A percentile compares a stretch with the other conserved stretches of the same genome.
phyloP scores from a whole-genome alignment of 2,113 vertebrate genomes.

The Muntiacus muntjak region DNA sequence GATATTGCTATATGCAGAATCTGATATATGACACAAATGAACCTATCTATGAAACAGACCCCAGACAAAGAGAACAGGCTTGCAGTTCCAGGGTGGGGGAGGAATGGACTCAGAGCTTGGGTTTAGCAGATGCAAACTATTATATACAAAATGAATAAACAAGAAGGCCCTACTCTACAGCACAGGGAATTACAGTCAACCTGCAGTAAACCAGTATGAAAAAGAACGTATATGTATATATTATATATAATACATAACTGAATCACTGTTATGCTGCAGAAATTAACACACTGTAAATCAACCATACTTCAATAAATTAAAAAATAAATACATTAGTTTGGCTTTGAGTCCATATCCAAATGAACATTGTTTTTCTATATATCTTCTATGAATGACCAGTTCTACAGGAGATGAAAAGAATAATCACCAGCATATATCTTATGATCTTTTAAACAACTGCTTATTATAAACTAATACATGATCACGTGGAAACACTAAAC shows the following conservation, averaged over 20 bases:
- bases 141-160: too few species aligned
- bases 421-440: not conserved
- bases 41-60: not conserved
- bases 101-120: not conserved
- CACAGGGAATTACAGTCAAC: not conserved
- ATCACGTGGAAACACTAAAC: not conserved
- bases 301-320: not conserved
- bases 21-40: not conserved
- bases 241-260: not conserved
- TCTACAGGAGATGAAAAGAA: not conserved
- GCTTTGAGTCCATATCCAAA: not conserved
- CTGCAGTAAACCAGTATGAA: not conserved
- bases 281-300: not conserved
- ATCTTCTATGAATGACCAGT: not conserved
- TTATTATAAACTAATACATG: not conserved
- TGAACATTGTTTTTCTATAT: not conserved
- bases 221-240: fast-evolving
- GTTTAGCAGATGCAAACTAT: not conserved
- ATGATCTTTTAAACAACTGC: not conserved
- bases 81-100: not conserved
- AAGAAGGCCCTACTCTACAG: not conserved
- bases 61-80: not conserved
- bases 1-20: fast-evolving
- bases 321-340: not conserved
- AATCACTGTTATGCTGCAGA: not conserved